Base-by-base conservation (phyloP, 1,140 invertebrate genomes). In the Whitmania pigra region DNA sequence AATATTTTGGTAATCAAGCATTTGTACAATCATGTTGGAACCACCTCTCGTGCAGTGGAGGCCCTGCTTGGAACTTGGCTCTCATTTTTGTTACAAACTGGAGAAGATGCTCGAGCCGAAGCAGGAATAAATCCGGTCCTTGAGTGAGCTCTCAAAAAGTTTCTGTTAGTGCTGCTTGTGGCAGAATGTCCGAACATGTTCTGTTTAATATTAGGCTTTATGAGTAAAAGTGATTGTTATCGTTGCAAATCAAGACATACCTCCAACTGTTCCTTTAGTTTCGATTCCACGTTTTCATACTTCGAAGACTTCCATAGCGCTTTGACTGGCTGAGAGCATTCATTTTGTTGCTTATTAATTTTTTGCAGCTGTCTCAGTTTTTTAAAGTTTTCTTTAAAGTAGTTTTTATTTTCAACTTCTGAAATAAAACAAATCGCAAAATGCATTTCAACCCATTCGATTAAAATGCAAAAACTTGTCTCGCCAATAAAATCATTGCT, bases 251-350 rank as follows among this genome's bases (percentile, higher is more conserved):
- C 43, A 49, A 7, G 54, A 55, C 53, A 20, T 18, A 20, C 31
- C n/a, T 31, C 40, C n/a, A 80, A 73, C 20, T 79, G 77, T 74
- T 76, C 76, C 74, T 77, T 79, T 6, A 83, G 77, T 72, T 77
- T 79, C 18, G 82, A 82, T 67, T 75, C 72, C 18, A 82, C 74
- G 74, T 77, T 75, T 60, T 77, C 76, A 71, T 80, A 83, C 75
- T 82, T 81, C 55, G 80, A 78, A 27, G 80, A 81, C 69, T 82
- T 81, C 81, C 81, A 82, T 67, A 82, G 57, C 7, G 77, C 80
- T 76, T 82, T 82, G 7, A 82, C 78, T 69, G 81, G 80, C 73
- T 80, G 75, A 57, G 75, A 77, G 27, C 76, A 74, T 72, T 76
- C 71, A 57, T 57, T 57, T 63, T 63, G 22, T 20, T 25, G 57